phyloP scores from a whole-genome alignment of 2,888 invertebrate genomes.

The Lepeophtheirus nordmannii region DNA sequence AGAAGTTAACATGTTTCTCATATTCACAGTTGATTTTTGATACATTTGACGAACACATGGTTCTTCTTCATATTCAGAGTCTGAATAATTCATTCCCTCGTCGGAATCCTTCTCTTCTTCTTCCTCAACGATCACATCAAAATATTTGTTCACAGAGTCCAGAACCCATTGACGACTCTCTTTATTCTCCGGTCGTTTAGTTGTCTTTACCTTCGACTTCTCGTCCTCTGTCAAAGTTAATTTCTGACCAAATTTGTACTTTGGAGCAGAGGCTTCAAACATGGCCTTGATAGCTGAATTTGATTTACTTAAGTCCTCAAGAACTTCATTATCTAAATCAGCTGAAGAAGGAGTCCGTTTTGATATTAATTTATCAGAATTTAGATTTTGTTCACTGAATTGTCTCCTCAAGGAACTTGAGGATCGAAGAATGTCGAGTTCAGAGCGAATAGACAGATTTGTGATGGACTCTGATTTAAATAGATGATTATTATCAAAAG shows the following conservation, averaged over 20 bases:
- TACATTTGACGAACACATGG: background rate
- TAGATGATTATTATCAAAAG: background rate
- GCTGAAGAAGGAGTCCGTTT: background rate
- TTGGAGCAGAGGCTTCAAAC: conserved; percentile 24
- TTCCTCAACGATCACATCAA: conserved; percentile 24
- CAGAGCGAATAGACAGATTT: background rate
- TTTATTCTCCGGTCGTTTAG: background rate
- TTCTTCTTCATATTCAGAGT: background rate
- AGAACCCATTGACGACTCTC: conserved; percentile 23
- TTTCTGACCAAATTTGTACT: conserved; percentile 18
- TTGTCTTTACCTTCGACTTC: background rate
- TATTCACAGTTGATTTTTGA: background rate
- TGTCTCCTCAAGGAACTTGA: background rate
- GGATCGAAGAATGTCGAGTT: conserved; percentile 1
- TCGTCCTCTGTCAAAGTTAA: background rate
- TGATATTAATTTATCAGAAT: background rate
- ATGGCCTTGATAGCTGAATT: conserved; percentile 20
- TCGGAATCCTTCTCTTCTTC: conserved; percentile 18
- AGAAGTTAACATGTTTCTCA: background rate
- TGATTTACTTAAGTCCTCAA: background rate
- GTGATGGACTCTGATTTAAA: background rate
- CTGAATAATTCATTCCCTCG: background rate
- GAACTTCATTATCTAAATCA: conserved; percentile 11
- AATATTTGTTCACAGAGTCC: conserved; percentile 24
- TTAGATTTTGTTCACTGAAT: background rate